Percentiles rank a stretch among this genome's conserved stretches.
phyloP scores from a whole-genome alignment of 2,888 invertebrate genomes.

The Fissipunctia ypsillon region DNA sequence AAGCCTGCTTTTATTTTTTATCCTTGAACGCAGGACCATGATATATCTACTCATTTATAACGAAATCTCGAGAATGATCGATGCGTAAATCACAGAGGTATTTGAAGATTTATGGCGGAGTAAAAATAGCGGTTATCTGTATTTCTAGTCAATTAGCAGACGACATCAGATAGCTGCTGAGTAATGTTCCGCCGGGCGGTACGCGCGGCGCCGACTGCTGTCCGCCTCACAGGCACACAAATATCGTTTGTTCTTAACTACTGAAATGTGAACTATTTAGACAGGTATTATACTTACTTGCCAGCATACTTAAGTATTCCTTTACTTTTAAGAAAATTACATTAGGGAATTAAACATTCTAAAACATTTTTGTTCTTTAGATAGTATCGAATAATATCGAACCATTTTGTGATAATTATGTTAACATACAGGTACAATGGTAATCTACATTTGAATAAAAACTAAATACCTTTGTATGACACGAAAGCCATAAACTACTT shows the following conservation, averaged over 20 bases:
- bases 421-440: background rate
- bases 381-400: background rate
- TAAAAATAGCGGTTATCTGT: conserved; percentile 87
- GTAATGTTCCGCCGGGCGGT: conserved; percentile 77
- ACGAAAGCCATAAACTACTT: background rate
- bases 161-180: conserved; percentile 87
- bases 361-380: background rate
- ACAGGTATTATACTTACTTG: conserved; percentile 1
- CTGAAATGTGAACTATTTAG: conserved; percentile 49
- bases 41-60: conserved; percentile 18
- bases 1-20: conserved; percentile 67
- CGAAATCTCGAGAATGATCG: conserved; percentile 53
- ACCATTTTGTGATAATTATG: background rate
- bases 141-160: conserved; percentile 90
- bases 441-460: background rate
- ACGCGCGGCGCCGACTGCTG: conserved; percentile 52
- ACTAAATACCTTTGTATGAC: background rate
- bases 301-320: conserved; percentile 2
- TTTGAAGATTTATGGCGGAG: conserved; percentile 79
- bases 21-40: conserved; percentile 1
- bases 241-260: conserved; percentile 69
- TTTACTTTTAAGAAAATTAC: background rate
- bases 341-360: background rate
- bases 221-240: conserved; percentile 59
- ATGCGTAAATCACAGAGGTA: conserved; percentile 68